phyloP scores from a whole-genome alignment of 2,113 vertebrate genomes.

The Suricata suricatta region DNA sequence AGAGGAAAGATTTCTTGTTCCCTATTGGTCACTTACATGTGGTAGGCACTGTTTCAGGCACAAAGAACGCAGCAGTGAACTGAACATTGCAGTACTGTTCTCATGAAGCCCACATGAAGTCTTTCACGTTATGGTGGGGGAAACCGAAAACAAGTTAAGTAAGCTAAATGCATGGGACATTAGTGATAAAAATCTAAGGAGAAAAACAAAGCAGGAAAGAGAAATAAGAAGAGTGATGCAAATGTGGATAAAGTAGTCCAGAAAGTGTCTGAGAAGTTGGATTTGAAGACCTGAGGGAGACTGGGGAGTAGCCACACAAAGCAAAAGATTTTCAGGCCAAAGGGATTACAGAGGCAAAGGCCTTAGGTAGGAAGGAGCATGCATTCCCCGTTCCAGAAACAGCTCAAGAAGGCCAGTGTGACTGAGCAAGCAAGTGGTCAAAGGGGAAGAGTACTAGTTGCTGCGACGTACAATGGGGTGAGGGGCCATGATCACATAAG shows the following conservation, averaged over 20 bases:
- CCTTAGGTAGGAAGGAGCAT: neutral
- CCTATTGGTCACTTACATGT: neutral
- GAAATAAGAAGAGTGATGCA: neutral
- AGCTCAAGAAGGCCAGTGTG: neutral
- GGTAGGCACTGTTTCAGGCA: neutral
- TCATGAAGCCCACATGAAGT: neutral
- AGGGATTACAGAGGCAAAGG: neutral
- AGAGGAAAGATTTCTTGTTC: neutral
- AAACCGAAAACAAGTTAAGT: neutral
- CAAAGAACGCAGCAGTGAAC: neutral
- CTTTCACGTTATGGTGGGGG: neutral
- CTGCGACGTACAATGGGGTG: neutral
- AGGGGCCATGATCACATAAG: neutral
- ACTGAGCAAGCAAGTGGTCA: fast-evolving
- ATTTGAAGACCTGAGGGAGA: neutral
- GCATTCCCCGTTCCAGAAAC: neutral
- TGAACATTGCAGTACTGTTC: neutral
- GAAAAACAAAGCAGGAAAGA: neutral
- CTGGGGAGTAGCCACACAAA: neutral
- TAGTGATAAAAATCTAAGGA: neutral
- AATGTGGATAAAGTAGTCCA: neutral
- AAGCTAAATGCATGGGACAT: neutral
- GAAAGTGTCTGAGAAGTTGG: neutral
- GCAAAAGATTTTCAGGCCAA: neutral
- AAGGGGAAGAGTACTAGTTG: neutral